Evolutionary conservation across 2,888 invertebrate genomes (phyloP).

Genomic region (Calliopum simillimum): DNA sequence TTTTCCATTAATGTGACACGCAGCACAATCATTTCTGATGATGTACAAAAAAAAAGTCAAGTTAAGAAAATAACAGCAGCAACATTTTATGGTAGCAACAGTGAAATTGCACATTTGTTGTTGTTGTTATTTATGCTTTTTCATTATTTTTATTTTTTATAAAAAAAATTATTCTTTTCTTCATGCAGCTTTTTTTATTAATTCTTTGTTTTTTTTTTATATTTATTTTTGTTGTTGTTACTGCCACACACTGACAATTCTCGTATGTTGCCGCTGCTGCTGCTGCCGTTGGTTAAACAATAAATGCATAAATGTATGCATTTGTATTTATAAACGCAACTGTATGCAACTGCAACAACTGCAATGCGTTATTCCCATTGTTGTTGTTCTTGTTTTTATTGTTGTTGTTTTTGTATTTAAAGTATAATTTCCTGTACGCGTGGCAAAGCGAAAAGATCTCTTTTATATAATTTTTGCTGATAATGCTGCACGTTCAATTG

Average conservation of each 20-base stretch:
- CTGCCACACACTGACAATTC: constrained; percentile 21
- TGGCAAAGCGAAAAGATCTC: constrained; percentile 34
- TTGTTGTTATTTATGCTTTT: no score
- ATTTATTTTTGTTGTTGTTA: neutral
- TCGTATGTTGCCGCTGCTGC: constrained; percentile 31
- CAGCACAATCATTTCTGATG: no score
- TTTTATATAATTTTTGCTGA: constrained; percentile 22
- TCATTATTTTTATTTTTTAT: no score
- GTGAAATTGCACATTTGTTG: no score
- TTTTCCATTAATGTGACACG: no score
- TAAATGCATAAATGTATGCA: neutral
- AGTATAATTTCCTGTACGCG: constrained; percentile 36
- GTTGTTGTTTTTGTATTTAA: constrained; percentile 8
- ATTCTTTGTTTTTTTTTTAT: constrained; percentile 2
- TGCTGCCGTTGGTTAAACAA: neutral
- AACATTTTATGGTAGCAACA: no score
- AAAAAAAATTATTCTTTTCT: neutral
- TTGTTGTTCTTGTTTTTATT: constrained; percentile 13
- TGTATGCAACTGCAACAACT: no score
- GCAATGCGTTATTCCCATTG: constrained; percentile 29
- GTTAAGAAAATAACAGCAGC: no score
- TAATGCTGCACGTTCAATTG: constrained; percentile 19
- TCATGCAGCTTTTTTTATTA: neutral
- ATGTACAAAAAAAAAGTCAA: no score
- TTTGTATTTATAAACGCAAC: neutral